Percentiles rank a stretch among this genome's conserved stretches.
These are phyloP conservation scores for Ptyas mucosa DNA, from an alignment of 2,113 vertebrate genomes.

Conservation along the genomic window DNA sequence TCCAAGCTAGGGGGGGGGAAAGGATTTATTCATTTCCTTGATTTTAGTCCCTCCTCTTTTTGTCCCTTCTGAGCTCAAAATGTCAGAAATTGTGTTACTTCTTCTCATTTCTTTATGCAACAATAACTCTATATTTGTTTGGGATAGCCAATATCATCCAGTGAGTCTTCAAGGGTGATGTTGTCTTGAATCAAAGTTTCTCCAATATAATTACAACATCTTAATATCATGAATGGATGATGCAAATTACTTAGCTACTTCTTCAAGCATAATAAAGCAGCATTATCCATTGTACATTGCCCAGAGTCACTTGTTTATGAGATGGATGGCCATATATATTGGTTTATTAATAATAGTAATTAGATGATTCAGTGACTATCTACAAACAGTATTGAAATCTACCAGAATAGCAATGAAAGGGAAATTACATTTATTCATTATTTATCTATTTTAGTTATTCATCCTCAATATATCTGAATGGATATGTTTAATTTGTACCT, in stretches of 20 bases:
- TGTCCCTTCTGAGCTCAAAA: neutral
- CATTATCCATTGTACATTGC: neutral
- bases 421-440: neutral
- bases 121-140: neutral
- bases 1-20: neutral
- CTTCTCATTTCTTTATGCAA: neutral
- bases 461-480: neutral
- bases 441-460: neutral
- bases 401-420: neutral
- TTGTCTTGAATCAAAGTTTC: neutral
- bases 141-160: neutral
- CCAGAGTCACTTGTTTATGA: neutral
- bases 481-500: neutral
- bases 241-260: neutral
- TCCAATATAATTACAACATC: neutral
- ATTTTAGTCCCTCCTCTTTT: neutral
- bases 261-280: neutral
- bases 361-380: neutral
- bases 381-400: neutral
- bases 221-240: neutral
- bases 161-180: neutral
- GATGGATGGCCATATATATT: too few species aligned
- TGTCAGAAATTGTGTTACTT: neutral
- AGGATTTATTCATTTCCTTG: neutral
- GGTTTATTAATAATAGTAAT: neutral